Conservation (phyloP, 1,140 invertebrate genomes). For the Ips typographus region DNA sequence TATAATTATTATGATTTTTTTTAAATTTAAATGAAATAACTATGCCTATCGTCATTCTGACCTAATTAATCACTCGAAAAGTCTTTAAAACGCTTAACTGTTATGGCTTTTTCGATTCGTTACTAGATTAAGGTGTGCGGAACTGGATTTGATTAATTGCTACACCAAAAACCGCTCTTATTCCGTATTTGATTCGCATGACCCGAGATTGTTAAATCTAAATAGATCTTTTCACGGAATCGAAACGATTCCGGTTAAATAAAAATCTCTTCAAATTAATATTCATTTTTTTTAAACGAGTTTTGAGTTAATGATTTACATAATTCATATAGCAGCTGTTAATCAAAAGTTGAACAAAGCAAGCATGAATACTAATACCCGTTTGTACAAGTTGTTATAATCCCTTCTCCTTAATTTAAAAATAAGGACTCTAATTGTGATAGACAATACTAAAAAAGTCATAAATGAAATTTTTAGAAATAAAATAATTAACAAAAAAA, state of each 20-base stretch:
- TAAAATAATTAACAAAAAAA: no score
- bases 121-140: not conserved
- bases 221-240: constrained; percentile 34
- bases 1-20: no score
- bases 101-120: not conserved
- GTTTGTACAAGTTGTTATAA: no score
- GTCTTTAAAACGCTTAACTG: not conserved
- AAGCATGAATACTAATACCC: no score
- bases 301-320: not conserved
- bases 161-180: constrained; percentile 11
- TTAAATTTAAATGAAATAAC: no score
- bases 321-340: no score
- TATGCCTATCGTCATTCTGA: not conserved
- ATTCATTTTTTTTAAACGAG: constrained; percentile 20
- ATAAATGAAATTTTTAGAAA: no score
- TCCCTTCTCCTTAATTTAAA: no score
- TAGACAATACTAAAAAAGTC: no score
- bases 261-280: constrained; percentile 22
- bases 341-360: no score
- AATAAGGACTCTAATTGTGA: no score
- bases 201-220: constrained; percentile 29
- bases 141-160: constrained; percentile 28
- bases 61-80: constrained; percentile 4
- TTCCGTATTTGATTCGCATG: constrained; percentile 28
- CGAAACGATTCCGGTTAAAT: constrained; percentile 10